Percentiles rank a stretch among this genome's conserved stretches.
These are phyloP conservation scores for Sycophila texana DNA, from an alignment of 2,888 invertebrate genomes.

Conservation along the genomic window DNA sequence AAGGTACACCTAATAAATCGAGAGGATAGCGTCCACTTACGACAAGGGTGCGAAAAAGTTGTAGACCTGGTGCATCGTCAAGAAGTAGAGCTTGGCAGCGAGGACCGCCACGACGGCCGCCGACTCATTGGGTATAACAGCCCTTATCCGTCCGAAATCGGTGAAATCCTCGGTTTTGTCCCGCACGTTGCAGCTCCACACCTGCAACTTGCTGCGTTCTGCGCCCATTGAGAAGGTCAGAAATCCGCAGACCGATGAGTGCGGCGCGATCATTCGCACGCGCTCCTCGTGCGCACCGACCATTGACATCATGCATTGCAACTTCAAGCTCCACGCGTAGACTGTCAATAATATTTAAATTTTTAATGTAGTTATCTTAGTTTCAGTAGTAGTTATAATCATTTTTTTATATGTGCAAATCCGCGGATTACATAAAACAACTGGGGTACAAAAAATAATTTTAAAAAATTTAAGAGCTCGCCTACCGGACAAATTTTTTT, in stretches of 20 bases:
- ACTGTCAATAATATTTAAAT: constrained; percentile 49
- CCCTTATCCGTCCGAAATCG: constrained; percentile 56
- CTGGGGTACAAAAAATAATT: no score
- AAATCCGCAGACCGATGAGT: constrained; percentile 65
- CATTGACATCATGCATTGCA: constrained; percentile 60
- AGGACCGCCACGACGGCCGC: constrained; percentile 57
- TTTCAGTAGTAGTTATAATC: no score
- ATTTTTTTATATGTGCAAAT: no score
- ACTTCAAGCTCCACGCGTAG: constrained; percentile 58
- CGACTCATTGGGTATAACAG: constrained; percentile 56
- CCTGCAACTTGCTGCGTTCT: constrained; percentile 58
- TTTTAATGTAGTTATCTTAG: not conserved
- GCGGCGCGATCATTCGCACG: constrained; percentile 55
- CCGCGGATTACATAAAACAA: no score
- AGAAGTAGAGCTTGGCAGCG: constrained; percentile 59
- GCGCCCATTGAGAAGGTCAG: constrained; percentile 52
- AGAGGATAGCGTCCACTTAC: constrained; percentile 53
- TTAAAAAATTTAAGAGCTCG: no score
- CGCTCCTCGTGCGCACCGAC: constrained; percentile 54
- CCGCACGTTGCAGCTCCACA: constrained; percentile 65
- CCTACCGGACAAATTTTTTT: no score
- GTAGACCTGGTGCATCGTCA: constrained; percentile 64
- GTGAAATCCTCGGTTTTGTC: constrained; percentile 55
- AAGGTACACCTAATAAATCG: not conserved
- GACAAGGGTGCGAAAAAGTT: constrained; percentile 62